Base-by-base conservation (phyloP, 1,140 invertebrate species). In the Drosophila equinoxialis region DNA sequence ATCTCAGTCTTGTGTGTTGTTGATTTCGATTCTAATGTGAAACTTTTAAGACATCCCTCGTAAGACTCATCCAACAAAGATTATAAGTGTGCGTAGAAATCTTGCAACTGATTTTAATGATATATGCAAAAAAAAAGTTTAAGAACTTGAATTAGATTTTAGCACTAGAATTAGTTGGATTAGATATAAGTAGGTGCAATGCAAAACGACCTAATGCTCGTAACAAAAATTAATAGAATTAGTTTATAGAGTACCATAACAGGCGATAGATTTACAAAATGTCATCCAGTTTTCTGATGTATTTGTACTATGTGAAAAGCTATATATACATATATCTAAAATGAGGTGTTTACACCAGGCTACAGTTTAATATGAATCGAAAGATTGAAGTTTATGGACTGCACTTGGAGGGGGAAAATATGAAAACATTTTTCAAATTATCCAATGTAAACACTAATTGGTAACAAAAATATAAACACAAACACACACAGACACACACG, bases 81-180 rank as follows among this genome's bases (percentile, higher is more conserved):
- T 30, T 30, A 59, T 59, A 20, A 39, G 8, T 59, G 57, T 59
- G 33, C 17, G 57, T 59, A 59, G 57, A 59, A 59, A 59, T 20
- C 35, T 58, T 58, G 33, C 57, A 59, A 37, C 57, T 59, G 33
- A 59, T 59, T 59, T 59, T 59, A 59, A 37, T 20, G 57, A 59
- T 20, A 37, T 59, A 17, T 30, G 30, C 30, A 30, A 30, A 30
- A 26, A 3, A 37, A 58, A 58, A 37, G 33, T 59, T 35, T 33
- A 59, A 39, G 33, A 39, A 59, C 57, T 59, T 59, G 33, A 37
- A 20, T 39, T 59, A 59, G 57, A 59, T 59, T 59, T 59, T 59
- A 59, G 57, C 17, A 59, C 57, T 59, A 59, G 57, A 59, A 59
- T 59, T 59, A 59, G 57, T 39, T 59, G 14, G 35, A 59, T 59